These are phyloP conservation scores for Pristionchus fissidentatus DNA, from an alignment of 2,888 invertebrate species.

Conservation along the genomic window DNA sequence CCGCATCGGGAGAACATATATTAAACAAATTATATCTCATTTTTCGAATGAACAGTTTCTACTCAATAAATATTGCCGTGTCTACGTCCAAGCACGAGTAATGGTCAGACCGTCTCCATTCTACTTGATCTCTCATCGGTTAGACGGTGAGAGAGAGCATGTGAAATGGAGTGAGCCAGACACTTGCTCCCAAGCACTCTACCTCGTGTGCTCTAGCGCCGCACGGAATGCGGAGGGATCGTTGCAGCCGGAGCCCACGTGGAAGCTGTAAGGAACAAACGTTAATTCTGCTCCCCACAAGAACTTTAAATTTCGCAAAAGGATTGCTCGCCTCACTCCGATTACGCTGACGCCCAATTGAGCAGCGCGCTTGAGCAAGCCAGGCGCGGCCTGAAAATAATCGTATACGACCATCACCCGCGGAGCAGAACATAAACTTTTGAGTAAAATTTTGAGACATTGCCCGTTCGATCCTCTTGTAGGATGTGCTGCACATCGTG, in stretches of 20 bases:
- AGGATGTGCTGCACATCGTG: neutral
- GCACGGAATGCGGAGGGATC: slow-evolving; percentile 85
- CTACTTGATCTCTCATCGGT: too few relatives aligned
- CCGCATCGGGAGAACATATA: too few relatives aligned
- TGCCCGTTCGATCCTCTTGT: neutral
- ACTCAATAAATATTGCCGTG: neutral
- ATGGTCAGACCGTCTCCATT: too few relatives aligned
- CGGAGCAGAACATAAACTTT: too few relatives aligned
- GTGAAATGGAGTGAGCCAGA: too few relatives aligned
- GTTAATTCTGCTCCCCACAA: neutral
- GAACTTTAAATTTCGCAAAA: neutral
- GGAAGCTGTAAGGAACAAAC: slow-evolving; percentile 69
- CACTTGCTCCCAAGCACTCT: too few relatives aligned
- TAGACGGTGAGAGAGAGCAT: too few relatives aligned
- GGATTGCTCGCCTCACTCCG: neutral
- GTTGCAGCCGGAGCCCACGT: slow-evolving; percentile 76
- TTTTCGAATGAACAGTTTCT: too few relatives aligned
- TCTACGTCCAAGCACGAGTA: too few relatives aligned
- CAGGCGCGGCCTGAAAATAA: neutral
- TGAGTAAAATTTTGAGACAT: too few relatives aligned
- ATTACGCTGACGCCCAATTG: neutral
- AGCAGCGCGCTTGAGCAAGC: neutral
- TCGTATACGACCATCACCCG: neutral
- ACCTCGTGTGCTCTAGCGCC: slow-evolving; percentile 84
- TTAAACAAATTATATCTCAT: too few relatives aligned